Evolutionary conservation across 2,888 invertebrate species (phyloP).

Genomic region (Tenthredo scrophulariae): DNA sequence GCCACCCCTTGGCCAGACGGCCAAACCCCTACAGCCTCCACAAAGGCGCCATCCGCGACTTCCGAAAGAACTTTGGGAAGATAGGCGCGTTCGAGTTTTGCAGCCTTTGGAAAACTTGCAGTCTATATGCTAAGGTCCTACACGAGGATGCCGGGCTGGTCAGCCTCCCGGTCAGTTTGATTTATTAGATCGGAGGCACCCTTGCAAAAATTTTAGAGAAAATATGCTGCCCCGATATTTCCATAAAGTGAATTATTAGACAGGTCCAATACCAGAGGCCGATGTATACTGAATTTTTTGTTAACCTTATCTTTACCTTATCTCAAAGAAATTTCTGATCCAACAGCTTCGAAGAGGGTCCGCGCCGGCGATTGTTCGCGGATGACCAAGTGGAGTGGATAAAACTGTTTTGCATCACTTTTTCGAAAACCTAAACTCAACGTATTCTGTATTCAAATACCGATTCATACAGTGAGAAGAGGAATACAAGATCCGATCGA

Average conservation of each 20-base stretch:
- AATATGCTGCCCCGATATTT: slow-evolving; percentile 74
- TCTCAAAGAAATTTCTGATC: slow-evolving; percentile 44
- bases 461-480: not conserved
- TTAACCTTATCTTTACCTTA: slow-evolving; percentile 46
- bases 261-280: slow-evolving; percentile 59
- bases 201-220: slow-evolving; percentile 74
- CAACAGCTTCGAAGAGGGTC: slow-evolving; percentile 14
- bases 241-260: slow-evolving; percentile 75
- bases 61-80: slow-evolving; percentile 36
- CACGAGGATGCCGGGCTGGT: slow-evolving; percentile 5
- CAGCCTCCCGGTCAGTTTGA: slow-evolving; percentile 73
- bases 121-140: slow-evolving; percentile 72
- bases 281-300: slow-evolving; percentile 51
- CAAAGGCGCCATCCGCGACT: slow-evolving; percentile 47
- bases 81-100: slow-evolving; percentile 45
- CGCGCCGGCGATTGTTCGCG: not conserved
- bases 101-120: slow-evolving; percentile 61
- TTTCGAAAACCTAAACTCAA: slow-evolving; percentile 18
- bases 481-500: not conserved
- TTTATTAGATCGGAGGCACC: slow-evolving; percentile 73
- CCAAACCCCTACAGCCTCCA: slow-evolving; percentile 20
- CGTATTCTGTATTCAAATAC: slow-evolving; percentile 23
- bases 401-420: slow-evolving; percentile 40
- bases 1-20: slow-evolving; percentile 33
- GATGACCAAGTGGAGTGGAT: slow-evolving; percentile 23